Evolutionary conservation across 2,797 vertebrate species (phyloP).

Genomic region (Etheostoma perlongum): DNA sequence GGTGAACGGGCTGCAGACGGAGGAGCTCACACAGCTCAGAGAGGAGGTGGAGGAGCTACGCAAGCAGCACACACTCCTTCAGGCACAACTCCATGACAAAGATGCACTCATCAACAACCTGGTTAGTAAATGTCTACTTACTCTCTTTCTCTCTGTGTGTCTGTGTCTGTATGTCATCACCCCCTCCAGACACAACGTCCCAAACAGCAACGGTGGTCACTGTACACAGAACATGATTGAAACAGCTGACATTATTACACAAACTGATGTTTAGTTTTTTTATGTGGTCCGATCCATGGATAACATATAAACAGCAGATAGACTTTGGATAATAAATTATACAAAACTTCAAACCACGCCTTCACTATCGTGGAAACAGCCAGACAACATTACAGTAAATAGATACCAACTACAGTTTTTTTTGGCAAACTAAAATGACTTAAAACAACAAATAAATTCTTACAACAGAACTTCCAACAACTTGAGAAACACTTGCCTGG

Average conservation of each 20-base stretch:
- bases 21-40: constrained; percentile 89
- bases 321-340: constrained; percentile 1
- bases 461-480: not conserved
- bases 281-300: not conserved
- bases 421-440: not conserved
- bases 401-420: not conserved
- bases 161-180: not conserved
- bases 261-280: not conserved
- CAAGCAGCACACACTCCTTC: constrained; percentile 86
- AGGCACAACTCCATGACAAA: constrained; percentile 90
- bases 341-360: constrained; percentile 1
- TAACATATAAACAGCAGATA: not conserved
- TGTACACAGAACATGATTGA: not conserved
- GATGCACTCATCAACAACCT: constrained; percentile 88
- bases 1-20: constrained; percentile 92
- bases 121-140: constrained; percentile 77
- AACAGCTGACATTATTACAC: not conserved
- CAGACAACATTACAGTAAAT: not conserved
- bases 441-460: constrained; percentile 2
- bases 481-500: not conserved
- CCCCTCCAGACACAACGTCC: not conserved
- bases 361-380: not conserved
- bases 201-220: not conserved
- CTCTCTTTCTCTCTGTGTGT: not conserved
- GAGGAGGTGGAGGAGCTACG: constrained; percentile 92